Evolutionary conservation across 2,888 invertebrate species (phyloP), one percentile per base, ranked within the genome.

Genomic region (Caenorhabditis macrosperma): DNA sequence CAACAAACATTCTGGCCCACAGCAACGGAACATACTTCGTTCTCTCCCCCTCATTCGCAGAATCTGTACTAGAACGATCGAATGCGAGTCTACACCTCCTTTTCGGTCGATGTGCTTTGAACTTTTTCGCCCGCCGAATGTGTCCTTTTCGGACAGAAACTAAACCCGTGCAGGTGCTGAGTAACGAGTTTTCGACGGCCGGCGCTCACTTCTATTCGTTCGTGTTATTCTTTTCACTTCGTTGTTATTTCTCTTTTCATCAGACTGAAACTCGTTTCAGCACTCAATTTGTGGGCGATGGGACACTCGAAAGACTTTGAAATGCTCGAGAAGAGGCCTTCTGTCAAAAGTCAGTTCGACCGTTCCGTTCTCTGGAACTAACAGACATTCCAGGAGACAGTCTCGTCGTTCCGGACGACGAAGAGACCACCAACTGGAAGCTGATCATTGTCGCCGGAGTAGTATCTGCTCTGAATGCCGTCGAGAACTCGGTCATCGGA

Each of bases 401-500:
- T 38, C 55, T 76, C 20, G 76, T 63, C 17, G 61, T 71, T 7
- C 59, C 71, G 10, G 71, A 68, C 35, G 50, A 48, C 28, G 81
- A 75, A 28, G 69, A 63, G 15, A 72, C 41, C n/a, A 84, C 84
- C 1, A 68, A 81, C 20, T 83, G 85, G 85, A 28, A 71, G 10
- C 55, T 74, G 24, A 75, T 85, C 22, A 66, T 63, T 35, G 55
- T 82, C 0, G 81, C 85, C 6, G 80, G 78, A 22, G 24, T 82
- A 0, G 66, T 85, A 0, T 71, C 76, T 0, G 76, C 81, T 7
- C 61, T 85, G 59, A 68, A 77, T 10, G 82, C 83, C n/a, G 75
- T 85, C 1, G 85, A 85, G 46, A 78, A 82, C 44, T 77, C 79
- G 0, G 80, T 82, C 4, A 52, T 82, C 30, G 85, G 83, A 30